Evolutionary conservation across 35 echinoderm and acorn worm species (phyloP).

Genomic region (Ptychodera flava): DNA sequence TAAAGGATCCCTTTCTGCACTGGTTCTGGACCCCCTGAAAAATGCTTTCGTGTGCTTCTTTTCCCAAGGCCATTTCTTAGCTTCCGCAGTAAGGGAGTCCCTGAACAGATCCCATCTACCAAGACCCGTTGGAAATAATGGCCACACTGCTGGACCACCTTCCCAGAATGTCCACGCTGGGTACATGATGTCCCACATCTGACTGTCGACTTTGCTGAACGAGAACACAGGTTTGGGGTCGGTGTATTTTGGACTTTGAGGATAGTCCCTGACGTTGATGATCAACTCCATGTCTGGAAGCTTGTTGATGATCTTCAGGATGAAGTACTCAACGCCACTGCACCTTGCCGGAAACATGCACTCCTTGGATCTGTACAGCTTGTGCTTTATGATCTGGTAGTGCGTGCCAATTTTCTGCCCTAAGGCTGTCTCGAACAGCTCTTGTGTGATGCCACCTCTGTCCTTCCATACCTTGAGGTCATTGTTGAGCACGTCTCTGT

Average conservation of each 20-base stretch:
- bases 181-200: conserved; percentile 96
- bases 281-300: conserved; percentile 97
- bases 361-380: conserved; percentile 64
- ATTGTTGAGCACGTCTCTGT: conserved; percentile 38
- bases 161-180: conserved; percentile 99
- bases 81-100: conserved; percentile 71
- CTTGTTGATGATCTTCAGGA: conserved; percentile 84
- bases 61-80: conserved; percentile 79
- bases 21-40: conserved; percentile 93
- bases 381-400: conserved; percentile 98
- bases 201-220: conserved; percentile 84
- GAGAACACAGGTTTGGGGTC: conserved; percentile 77
- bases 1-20: conserved; percentile 79
- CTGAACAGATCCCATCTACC: conserved; percentile 97
- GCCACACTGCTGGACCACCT: conserved; percentile 97
- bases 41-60: conserved; percentile 76
- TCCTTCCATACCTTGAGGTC: conserved; percentile 75
- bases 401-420: conserved; percentile 37
- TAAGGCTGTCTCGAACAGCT: conserved; percentile 37
- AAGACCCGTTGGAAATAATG: conserved; percentile 88
- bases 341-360: conserved; percentile 98
- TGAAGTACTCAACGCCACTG: conserved; percentile 90
- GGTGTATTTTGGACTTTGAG: conserved; percentile 67
- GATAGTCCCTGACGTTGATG: conserved; percentile 83
- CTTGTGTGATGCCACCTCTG: conserved; percentile 72